phyloP scores from a whole-genome alignment of 1,140 invertebrate species.

The Drosophila insularis region DNA sequence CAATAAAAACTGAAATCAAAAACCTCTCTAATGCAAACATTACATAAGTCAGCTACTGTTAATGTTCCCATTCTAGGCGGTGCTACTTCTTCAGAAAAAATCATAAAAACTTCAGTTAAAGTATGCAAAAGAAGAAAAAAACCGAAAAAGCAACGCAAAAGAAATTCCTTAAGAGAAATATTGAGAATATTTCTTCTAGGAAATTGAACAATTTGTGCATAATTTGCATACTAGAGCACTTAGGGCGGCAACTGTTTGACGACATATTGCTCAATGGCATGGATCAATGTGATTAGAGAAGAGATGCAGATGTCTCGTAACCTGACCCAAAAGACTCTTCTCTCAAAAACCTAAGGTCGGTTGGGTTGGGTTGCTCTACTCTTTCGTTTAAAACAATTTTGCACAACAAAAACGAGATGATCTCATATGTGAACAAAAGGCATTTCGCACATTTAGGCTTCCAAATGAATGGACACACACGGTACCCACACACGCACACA shows the following conservation, averaged over 20 bases:
- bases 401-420: conserved; percentile 71
- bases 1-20: conserved; percentile 71
- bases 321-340: conserved; percentile 12
- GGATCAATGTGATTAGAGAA: conserved; percentile 58
- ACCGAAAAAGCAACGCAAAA: conserved; percentile 14
- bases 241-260: conserved; percentile 78
- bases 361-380: conserved; percentile 39
- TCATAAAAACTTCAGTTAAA: conserved; percentile 68
- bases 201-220: conserved; percentile 74
- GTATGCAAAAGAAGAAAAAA: conserved; percentile 44
- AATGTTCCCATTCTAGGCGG: conserved; percentile 16
- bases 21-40: conserved; percentile 69
- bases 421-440: conserved; percentile 67
- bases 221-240: conserved; percentile 66
- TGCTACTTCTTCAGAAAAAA: conserved; percentile 52
- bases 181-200: conserved; percentile 56
- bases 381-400: conserved; percentile 46
- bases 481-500: background rate
- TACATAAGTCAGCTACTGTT: conserved; percentile 72
- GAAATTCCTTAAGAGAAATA: background rate
- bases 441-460: conserved; percentile 74
- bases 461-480: conserved; percentile 59
- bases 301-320: conserved; percentile 42
- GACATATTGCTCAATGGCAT: conserved; percentile 76
- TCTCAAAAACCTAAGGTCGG: background rate